Evolutionary conservation across 2,888 invertebrate species (phyloP).

Genomic region (Philereme vetulata): DNA sequence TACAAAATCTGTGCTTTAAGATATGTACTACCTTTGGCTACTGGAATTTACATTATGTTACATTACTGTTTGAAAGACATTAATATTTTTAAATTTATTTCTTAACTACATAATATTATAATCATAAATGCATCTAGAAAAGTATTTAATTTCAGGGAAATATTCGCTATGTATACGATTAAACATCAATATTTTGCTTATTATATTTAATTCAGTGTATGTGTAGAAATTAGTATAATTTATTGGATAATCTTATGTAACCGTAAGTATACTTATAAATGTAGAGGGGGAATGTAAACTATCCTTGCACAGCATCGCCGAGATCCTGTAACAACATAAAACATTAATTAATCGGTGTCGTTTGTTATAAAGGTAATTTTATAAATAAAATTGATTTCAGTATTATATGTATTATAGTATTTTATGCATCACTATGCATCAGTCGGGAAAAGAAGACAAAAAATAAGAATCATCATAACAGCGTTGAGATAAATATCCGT

Average conservation of each 20-base stretch:
- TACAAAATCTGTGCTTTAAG: not conserved
- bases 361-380: not conserved
- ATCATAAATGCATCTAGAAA: not conserved
- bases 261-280: not conserved
- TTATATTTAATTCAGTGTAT: too few relatives aligned
- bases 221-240: too few relatives aligned
- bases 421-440: conserved; percentile 65
- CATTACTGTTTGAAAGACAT: not conserved
- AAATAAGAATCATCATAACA: conserved; percentile 52
- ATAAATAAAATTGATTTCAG: too few relatives aligned
- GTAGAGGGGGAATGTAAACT: not conserved
- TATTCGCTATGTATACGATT: too few relatives aligned
- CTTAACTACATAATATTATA: not conserved
- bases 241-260: too few relatives aligned
- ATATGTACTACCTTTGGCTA: not conserved
- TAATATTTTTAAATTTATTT: too few relatives aligned
- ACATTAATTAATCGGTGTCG: not conserved
- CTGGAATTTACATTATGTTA: not conserved
- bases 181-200: too few relatives aligned
- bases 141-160: not conserved
- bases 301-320: conserved; percentile 12
- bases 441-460: conserved; percentile 78
- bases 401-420: too few relatives aligned
- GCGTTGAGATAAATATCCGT: not conserved
- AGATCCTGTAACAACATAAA: conserved; percentile 44